These are phyloP conservation scores for Hydroisotoma schaefferi DNA, from an alignment of 2,888 invertebrate genomes.

Conservation along the genomic window DNA sequence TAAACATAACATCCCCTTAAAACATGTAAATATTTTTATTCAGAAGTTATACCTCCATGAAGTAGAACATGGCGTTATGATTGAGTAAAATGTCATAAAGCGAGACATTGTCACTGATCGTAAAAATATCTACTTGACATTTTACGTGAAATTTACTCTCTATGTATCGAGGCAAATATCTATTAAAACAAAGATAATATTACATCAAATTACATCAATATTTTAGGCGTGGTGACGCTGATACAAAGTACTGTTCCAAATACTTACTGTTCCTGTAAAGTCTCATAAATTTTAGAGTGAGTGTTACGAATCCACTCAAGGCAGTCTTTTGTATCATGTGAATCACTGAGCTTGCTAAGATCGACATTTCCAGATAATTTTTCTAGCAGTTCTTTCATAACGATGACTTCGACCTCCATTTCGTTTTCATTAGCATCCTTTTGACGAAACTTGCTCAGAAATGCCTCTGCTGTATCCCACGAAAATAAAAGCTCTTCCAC, in stretches of 20 bases:
- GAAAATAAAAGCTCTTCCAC: slow-evolving; percentile 41
- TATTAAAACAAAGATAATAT: slow-evolving; percentile 50
- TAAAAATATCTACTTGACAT: slow-evolving; percentile 87
- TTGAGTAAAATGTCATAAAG: slow-evolving; percentile 85
- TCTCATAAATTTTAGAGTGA: slow-evolving; percentile 22
- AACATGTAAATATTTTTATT: background rate
- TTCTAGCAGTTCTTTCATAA: slow-evolving; percentile 38
- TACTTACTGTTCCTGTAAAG: slow-evolving; percentile 20
- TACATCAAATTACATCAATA: too few species aligned
- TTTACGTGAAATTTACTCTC: slow-evolving; percentile 84
- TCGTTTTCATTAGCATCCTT: background rate
- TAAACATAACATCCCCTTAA: slow-evolving; percentile 3
- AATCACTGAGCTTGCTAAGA: slow-evolving; percentile 30
- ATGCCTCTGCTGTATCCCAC: slow-evolving; percentile 36
- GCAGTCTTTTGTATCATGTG: slow-evolving; percentile 39
- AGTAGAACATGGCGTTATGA: slow-evolving; percentile 86
- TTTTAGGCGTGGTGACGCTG: background rate
- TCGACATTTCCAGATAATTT: slow-evolving; percentile 35
- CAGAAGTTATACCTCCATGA: slow-evolving; percentile 69
- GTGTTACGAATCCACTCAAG: slow-evolving; percentile 36
- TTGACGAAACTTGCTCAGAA: slow-evolving; percentile 12
- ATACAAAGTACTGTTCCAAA: too few species aligned
- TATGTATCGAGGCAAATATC: slow-evolving; percentile 73
- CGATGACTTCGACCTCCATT: slow-evolving; percentile 30
- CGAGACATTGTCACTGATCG: slow-evolving; percentile 67